A percentile compares a stretch with the other conserved stretches of the same genome.
Conservation (phyloP, 2,797 vertebrate species). For the Emydoidea blandingii region DNA sequence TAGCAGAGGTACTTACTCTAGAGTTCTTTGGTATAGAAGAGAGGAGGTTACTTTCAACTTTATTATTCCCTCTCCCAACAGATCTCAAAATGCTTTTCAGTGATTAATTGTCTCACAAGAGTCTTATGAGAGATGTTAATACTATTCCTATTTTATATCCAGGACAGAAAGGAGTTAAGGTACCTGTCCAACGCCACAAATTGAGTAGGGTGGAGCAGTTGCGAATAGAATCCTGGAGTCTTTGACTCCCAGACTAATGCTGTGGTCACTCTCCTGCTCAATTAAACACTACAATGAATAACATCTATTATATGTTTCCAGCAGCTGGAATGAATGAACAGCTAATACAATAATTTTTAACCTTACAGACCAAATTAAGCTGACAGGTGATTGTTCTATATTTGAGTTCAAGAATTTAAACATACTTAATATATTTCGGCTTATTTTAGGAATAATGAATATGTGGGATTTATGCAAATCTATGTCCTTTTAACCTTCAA, state of each 20-base stretch:
- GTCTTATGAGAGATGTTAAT: background rate
- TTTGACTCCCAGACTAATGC: background rate
- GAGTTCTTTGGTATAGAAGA: background rate
- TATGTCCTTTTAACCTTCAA: background rate
- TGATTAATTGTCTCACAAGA: background rate
- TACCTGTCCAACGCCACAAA: background rate
- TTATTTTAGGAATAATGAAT: background rate
- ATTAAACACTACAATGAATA: background rate
- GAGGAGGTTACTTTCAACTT: background rate
- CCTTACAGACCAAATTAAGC: background rate
- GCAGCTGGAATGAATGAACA: background rate
- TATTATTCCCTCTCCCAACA: background rate
- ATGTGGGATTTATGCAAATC: background rate
- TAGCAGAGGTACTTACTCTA: accelerated
- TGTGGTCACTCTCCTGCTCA: background rate
- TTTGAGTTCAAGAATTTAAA: too few relatives aligned
- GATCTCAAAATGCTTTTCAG: constrained; percentile 1
- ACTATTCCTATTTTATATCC: background rate
- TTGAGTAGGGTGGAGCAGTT: background rate
- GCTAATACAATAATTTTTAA: background rate
- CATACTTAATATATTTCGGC: background rate
- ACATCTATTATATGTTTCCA: background rate
- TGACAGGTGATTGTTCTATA: background rate
- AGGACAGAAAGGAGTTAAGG: background rate
- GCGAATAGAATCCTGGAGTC: background rate